Percentiles rank a stretch among this genome's conserved stretches.
These are phyloP conservation scores for Cydia strobilella DNA, from an alignment of 1,140 invertebrate genomes.

Conservation along the genomic window DNA sequence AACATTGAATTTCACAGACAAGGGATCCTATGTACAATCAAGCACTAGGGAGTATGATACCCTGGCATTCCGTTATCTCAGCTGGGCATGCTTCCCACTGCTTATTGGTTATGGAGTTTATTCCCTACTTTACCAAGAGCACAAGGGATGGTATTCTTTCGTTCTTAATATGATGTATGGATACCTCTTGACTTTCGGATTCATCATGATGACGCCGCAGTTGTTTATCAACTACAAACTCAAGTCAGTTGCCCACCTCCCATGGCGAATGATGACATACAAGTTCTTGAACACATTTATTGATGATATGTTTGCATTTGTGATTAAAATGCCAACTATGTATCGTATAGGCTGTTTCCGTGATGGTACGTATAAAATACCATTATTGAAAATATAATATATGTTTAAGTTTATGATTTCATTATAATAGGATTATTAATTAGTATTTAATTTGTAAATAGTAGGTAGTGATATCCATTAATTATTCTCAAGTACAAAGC, in stretches of 20 bases:
- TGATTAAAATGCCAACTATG: slow-evolving; percentile 99
- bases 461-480: too few relatives aligned
- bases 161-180: slow-evolving; percentile 98
- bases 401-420: too few relatives aligned
- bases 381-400: slow-evolving; percentile 36
- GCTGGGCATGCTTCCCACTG: slow-evolving; percentile 97
- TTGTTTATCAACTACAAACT: slow-evolving; percentile 99
- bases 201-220: slow-evolving; percentile 99
- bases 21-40: slow-evolving; percentile 98
- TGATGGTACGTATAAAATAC: slow-evolving; percentile 85
- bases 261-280: slow-evolving; percentile 99
- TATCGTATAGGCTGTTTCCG: slow-evolving; percentile 97
- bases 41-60: slow-evolving; percentile 97
- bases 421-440: too few relatives aligned
- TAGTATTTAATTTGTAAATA: too few relatives aligned
- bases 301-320: slow-evolving; percentile 99
- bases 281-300: slow-evolving; percentile 99
- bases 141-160: slow-evolving; percentile 99
- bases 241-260: slow-evolving; percentile 99
- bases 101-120: slow-evolving; percentile 96
- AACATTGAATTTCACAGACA: slow-evolving; percentile 91
- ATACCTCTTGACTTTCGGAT: slow-evolving; percentile 98
- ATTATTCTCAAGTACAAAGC: too few relatives aligned
- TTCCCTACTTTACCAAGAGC: slow-evolving; percentile 98
- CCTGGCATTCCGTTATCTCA: slow-evolving; percentile 97